Conservation (phyloP, 2,113 vertebrate genomes). For the Syngnathus floridae region DNA sequence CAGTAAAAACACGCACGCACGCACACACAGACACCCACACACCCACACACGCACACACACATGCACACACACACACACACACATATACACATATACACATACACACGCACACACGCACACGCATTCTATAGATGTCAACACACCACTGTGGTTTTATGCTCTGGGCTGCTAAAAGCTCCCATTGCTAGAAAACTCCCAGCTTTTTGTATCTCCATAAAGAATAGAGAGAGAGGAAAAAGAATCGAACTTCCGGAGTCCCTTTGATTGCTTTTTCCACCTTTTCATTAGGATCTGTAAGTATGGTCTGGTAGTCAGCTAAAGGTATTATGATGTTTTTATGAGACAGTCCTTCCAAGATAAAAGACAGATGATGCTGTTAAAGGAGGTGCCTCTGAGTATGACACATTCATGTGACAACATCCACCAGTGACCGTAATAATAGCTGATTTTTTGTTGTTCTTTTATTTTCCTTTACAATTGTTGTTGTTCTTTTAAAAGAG, state of each 20-base stretch:
- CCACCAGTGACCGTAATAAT: not conserved
- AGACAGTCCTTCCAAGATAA: slow-evolving; percentile 1
- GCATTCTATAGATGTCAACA: slow-evolving; percentile 28
- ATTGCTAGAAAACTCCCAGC: slow-evolving; percentile 72
- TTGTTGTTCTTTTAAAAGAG: not conserved
- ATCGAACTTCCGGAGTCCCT: slow-evolving; percentile 54
- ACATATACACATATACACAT: slow-evolving; percentile 40
- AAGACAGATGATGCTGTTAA: not conserved
- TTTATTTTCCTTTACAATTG: not conserved
- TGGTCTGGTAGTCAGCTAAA: slow-evolving; percentile 11
- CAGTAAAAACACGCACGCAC: slow-evolving; percentile 36
- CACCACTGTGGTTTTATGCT: slow-evolving; percentile 68
- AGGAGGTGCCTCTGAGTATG: not conserved
- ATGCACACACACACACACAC: slow-evolving; percentile 58
- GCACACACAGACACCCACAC: slow-evolving; percentile 40
- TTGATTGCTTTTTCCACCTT: slow-evolving; percentile 60
- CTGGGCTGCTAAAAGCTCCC: slow-evolving; percentile 67
- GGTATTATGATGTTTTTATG: not conserved
- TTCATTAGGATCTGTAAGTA: slow-evolving; percentile 49
- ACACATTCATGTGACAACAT: not conserved
- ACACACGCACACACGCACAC: slow-evolving; percentile 56
- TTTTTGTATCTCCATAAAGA: slow-evolving; percentile 60
- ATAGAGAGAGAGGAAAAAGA: slow-evolving; percentile 44
- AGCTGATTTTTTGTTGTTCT: not conserved
- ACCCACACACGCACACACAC: slow-evolving; percentile 26